A percentile compares a stretch with the other conserved stretches of the same genome.
These are phyloP conservation scores for Acanthopleura granulata DNA, from an alignment of 2,888 invertebrate species.

Conservation along the genomic window DNA sequence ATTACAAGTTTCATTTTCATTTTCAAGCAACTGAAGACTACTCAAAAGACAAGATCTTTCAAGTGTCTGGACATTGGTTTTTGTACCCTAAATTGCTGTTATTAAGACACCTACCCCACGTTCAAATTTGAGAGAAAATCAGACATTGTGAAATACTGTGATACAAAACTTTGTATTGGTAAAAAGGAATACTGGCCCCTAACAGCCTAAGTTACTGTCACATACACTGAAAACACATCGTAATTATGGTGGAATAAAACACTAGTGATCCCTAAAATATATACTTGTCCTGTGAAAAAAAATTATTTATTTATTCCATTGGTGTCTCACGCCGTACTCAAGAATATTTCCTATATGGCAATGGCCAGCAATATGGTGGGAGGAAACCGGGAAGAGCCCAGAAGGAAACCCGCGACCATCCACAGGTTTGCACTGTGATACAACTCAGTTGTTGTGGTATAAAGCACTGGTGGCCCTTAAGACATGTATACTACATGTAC, in stretches of 20 bases:
- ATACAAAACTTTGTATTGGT: slow-evolving; percentile 66
- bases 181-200: slow-evolving; percentile 61
- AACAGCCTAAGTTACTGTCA: slow-evolving; percentile 46
- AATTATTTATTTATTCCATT: no score
- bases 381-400: no score
- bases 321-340: no score
- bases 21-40: no score
- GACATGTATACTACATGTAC: slow-evolving; percentile 68
- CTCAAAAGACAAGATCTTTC: no score
- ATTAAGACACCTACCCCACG: not conserved
- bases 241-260: not conserved
- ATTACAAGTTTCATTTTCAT: no score
- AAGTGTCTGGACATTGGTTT: no score
- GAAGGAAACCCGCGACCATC: no score
- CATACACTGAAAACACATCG: slow-evolving; percentile 74
- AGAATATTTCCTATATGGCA: no score
- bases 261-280: not conserved
- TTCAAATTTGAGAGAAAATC: not conserved
- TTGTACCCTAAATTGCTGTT: no score
- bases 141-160: no score
- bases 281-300: not conserved
- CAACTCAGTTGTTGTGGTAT: slow-evolving; percentile 72
- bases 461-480: slow-evolving; percentile 57
- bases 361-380: no score
- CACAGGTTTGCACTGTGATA: not conserved